These are phyloP conservation scores for Phanerotoma sp. DNA, from an alignment of 2,888 invertebrate species.

Conservation along the genomic window DNA sequence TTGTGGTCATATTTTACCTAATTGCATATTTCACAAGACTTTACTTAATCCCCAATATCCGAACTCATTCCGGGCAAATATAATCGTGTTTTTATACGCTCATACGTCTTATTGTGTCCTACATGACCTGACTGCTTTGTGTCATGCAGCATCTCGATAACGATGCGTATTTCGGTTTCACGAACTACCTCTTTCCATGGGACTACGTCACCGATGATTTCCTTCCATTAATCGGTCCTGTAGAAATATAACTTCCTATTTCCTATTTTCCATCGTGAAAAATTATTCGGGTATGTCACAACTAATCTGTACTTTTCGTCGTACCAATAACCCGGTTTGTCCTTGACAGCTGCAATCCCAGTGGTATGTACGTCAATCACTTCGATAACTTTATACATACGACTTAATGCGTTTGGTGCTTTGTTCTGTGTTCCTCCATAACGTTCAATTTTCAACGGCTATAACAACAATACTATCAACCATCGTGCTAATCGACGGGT, in stretches of 20 bases:
- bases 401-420: constrained; percentile 25
- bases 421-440: constrained; percentile 26
- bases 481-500: constrained; percentile 25
- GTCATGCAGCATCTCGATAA: constrained; percentile 9
- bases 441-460: constrained; percentile 20
- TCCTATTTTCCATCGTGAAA: constrained; percentile 17
- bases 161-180: neutral
- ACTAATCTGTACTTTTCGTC: constrained; percentile 13
- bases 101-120: constrained; percentile 22
- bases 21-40: constrained; percentile 13
- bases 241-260: constrained; percentile 11
- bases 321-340: constrained; percentile 24
- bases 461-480: constrained; percentile 24
- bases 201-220: constrained; percentile 17
- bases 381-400: constrained; percentile 14
- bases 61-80: constrained; percentile 21
- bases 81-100: constrained; percentile 15
- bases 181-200: constrained; percentile 16
- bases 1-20: constrained; percentile 20
- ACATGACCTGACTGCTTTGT: constrained; percentile 3
- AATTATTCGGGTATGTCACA: neutral
- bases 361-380: neutral
- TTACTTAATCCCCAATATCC: constrained; percentile 11
- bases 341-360: constrained; percentile 9
- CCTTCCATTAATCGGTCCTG: constrained; percentile 14